Base-by-base conservation (phyloP, 2,797 vertebrate genomes). In the Protonibea diacanthus region DNA sequence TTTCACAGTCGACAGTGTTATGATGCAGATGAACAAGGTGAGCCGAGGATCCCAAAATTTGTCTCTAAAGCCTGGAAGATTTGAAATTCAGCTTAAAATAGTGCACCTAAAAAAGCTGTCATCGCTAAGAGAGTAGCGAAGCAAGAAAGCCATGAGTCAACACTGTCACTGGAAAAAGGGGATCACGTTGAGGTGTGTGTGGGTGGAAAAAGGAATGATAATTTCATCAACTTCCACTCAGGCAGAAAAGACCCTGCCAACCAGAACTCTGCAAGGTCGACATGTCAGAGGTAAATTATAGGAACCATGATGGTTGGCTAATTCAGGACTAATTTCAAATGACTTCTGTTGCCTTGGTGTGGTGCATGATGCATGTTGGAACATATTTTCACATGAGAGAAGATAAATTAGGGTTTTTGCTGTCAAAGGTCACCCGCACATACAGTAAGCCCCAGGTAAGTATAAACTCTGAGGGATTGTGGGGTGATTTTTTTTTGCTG, bases 171-270 rank as follows among this genome's bases (percentile, higher is more conserved):
- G 61, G 58, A 61, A 79, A 73, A 73, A 21, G 12, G 33, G 72
- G 27, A 88, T 85, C 66, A 73, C 71, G 85, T 56, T 62, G 72
- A 87, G 84, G 82, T 78, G 65, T 25, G 42, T 40, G 85, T 80
- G 74, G 84, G 78, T 15, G 76, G 70, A 55, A 74, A 71, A 70
- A 40, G 42, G 66, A 85, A 78, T 82, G 52, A 82, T 84, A 70
- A 89, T 83, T 84, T 78, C 64, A 76, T 89, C 67, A 82, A 21
- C 76, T 77, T 57, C 76, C 73, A 79, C 75, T 74, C 74, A 56
- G 68, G 81, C 74, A 85, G 80, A 85, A 80, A 79, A 74, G 60
- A 76, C 21, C 60, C 53, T 57, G 75, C 84, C 71, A 84, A 78
- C 71, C 73, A 29, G 38, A 88, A 17, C 4, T 33, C 64, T 58